phyloP scores from a whole-genome alignment of 1,140 invertebrate species.

The Microplitis mediator region DNA sequence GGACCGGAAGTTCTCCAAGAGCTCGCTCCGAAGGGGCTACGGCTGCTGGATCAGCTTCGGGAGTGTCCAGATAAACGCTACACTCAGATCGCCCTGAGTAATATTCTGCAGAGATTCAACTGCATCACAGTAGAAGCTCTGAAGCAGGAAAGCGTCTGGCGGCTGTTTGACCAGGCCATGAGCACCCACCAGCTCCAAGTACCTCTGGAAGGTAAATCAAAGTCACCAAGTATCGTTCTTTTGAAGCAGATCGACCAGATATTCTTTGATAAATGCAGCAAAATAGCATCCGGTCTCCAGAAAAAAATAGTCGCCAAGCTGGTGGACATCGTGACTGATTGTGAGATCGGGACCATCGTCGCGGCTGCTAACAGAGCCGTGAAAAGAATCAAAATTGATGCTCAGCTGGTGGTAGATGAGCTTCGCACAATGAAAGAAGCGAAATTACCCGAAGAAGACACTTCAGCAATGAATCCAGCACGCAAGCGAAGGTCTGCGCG shows the following conservation, averaged over 20 bases:
- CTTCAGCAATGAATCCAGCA: constrained; percentile 8
- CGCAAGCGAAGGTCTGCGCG: constrained; percentile 52
- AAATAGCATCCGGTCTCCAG: constrained; percentile 39
- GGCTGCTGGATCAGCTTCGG: constrained; percentile 36
- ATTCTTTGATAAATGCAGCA: constrained; percentile 47
- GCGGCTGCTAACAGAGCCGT: constrained; percentile 68
- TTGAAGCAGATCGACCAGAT: constrained; percentile 66
- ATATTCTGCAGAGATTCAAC: constrained; percentile 54
- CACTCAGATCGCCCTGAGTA: constrained; percentile 43
- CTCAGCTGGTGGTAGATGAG: constrained; percentile 67
- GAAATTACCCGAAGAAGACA: constrained; percentile 39
- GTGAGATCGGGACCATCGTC: constrained; percentile 61
- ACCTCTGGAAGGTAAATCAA: constrained; percentile 26
- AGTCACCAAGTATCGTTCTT: constrained; percentile 45
- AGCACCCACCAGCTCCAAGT: constrained; percentile 34
- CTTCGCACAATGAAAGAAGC: constrained; percentile 65
- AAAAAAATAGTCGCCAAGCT: constrained; percentile 51
- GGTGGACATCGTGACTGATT: constrained; percentile 54
- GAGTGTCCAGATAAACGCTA: constrained; percentile 31
- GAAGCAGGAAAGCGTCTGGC: constrained; percentile 47
- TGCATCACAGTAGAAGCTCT: constrained; percentile 51
- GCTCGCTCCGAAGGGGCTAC: constrained; percentile 43
- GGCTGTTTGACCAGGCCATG: constrained; percentile 48
- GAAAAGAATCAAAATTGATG: constrained; percentile 73
- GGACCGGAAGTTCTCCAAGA: constrained; percentile 59